phyloP scores from a whole-genome alignment of 2,113 vertebrate genomes.

The Podarcis raffonei region DNA sequence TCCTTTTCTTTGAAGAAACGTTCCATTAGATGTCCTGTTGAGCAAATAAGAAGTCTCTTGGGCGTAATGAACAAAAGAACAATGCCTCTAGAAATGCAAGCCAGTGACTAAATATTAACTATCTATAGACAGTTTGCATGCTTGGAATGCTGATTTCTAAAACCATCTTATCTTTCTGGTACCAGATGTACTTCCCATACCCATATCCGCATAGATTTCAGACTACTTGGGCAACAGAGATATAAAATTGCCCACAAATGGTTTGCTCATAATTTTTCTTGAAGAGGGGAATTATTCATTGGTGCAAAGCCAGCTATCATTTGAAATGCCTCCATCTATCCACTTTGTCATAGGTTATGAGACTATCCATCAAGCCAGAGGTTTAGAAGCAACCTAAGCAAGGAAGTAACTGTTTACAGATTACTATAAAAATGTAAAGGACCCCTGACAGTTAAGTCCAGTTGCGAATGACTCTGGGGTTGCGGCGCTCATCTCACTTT shows the following conservation, averaged over 20 bases:
- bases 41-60: slow-evolving; percentile 3
- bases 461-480: no score
- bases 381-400: not conserved
- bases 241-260: not conserved
- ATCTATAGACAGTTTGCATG: slow-evolving; percentile 10
- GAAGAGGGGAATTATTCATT: slow-evolving; percentile 26
- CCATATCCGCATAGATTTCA: slow-evolving; percentile 34
- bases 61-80: slow-evolving; percentile 15
- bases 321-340: not conserved
- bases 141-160: slow-evolving; percentile 22
- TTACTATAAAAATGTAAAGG: not conserved
- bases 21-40: not conserved
- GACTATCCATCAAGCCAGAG: not conserved
- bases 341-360: not conserved
- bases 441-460: no score
- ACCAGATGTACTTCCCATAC: not conserved
- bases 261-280: not conserved
- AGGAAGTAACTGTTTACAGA: not conserved
- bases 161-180: slow-evolving; percentile 19
- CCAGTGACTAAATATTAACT: not conserved
- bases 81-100: not conserved
- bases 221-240: slow-evolving; percentile 19
- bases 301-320: slow-evolving; percentile 4
- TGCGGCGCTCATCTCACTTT: no score
- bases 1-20: slow-evolving; percentile 13